Evolutionary conservation across 1,140 invertebrate species (phyloP).

Genomic region (Yoshiicerus persimilis): DNA sequence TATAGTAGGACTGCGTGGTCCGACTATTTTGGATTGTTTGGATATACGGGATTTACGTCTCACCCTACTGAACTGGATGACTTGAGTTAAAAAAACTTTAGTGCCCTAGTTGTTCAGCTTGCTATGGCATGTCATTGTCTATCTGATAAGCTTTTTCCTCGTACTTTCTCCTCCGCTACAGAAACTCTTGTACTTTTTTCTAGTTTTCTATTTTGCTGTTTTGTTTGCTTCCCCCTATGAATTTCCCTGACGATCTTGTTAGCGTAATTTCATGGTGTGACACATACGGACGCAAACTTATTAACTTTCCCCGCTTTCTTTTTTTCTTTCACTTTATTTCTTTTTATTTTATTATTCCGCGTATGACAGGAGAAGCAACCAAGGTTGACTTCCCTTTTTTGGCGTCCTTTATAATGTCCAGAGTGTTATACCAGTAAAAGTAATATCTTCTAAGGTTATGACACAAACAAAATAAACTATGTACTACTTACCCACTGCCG

Average conservation of each 20-base stretch:
- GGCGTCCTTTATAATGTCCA: no score
- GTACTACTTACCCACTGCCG: background rate
- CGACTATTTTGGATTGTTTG: no score
- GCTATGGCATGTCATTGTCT: background rate
- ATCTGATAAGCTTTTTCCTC: background rate
- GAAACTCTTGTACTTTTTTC: background rate
- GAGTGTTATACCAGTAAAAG: background rate
- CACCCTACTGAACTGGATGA: background rate
- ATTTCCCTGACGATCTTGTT: slow-evolving; percentile 8
- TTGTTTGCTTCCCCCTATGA: background rate
- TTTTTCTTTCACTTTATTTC: background rate
- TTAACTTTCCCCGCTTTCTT: slow-evolving; percentile 1
- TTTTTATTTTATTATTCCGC: background rate
- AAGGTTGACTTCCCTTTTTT: background rate
- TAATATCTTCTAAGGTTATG: background rate
- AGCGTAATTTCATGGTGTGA: slow-evolving; percentile 12
- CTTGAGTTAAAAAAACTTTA: slow-evolving; percentile 1
- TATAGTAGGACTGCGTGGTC: no score
- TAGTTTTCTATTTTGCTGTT: background rate
- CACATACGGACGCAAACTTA: slow-evolving; percentile 5
- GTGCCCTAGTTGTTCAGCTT: background rate
- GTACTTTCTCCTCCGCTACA: background rate
- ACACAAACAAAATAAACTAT: background rate
- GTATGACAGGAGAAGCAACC: background rate
- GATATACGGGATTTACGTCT: background rate